These are phyloP conservation scores for Eulithis prunata DNA, from an alignment of 2,888 invertebrate species.

Conservation along the genomic window DNA sequence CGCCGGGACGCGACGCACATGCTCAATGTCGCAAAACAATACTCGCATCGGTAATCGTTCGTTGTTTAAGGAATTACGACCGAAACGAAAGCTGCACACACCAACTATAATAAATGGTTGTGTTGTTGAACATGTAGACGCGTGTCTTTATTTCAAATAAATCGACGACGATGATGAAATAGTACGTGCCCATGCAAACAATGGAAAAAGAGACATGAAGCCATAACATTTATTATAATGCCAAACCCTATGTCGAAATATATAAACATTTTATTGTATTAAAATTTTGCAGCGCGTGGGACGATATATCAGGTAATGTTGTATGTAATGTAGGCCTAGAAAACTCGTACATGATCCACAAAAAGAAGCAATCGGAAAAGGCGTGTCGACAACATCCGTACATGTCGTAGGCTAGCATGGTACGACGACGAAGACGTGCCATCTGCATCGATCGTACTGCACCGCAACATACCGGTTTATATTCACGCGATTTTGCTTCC, in stretches of 20 bases:
- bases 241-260: constrained; percentile 43
- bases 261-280: constrained; percentile 45
- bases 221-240: constrained; percentile 47
- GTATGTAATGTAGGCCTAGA: constrained; percentile 32
- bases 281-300: constrained; percentile 48
- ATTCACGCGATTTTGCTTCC: constrained; percentile 8
- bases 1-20: constrained; percentile 72
- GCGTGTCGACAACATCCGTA: constrained; percentile 53
- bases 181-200: constrained; percentile 66
- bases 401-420: constrained; percentile 55
- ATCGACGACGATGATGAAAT: constrained; percentile 68
- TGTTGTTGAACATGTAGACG: constrained; percentile 65
- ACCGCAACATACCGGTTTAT: constrained; percentile 43
- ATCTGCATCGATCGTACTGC: constrained; percentile 40
- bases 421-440: constrained; percentile 51
- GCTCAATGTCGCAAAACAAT: constrained; percentile 76
- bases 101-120: constrained; percentile 66
- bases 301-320: constrained; percentile 50
- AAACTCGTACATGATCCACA: constrained; percentile 43
- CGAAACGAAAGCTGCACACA: constrained; percentile 67
- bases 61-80: constrained; percentile 66
- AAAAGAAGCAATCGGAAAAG: constrained; percentile 61
- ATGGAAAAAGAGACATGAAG: constrained; percentile 59
- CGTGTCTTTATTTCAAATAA: constrained; percentile 68
- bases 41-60: constrained; percentile 72